Evolutionary conservation across 2,797 vertebrate genomes (phyloP), one percentile per base, ranked within the genome.

Genomic region (Crypturellus tataupa): DNA sequence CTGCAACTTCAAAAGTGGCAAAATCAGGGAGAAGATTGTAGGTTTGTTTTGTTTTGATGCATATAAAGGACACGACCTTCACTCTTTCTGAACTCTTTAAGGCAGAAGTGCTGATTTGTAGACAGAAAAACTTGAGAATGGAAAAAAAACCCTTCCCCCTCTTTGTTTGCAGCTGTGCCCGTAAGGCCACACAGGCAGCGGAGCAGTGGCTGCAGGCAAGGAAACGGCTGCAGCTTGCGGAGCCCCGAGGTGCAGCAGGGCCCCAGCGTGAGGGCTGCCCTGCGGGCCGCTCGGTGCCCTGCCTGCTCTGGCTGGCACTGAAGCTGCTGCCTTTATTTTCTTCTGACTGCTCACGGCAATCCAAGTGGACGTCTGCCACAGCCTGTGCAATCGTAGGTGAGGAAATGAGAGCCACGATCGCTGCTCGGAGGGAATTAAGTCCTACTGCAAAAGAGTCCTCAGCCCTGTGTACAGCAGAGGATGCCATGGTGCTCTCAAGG

Each of bases 211-310:
- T 23, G 8, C 1, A 5, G 12, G 35, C 23, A 23, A 77, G 39
- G n/a, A 46, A 59, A 47, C 9, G n/a, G 40, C 12, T 18, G 40
- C 71, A 65, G 10, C 25, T 10, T 62, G 58, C 65, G 35, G 42
- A 7, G 27, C 51, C 78, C 76, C 47, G 51, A 59, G 14, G 6
- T 33, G 19, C 31, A 24, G 18, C 69, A 47, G 42, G 62, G 40
- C 17, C 46, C 46, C 18, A 31, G 12, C 1, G 2, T 2, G 1
- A 14, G 0, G 0, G 10, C 1, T 31, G 31, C 12, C 37, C 37
- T 60, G 53, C 55, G n/a, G 37, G 33, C 4, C 3, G 10, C 67
- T 78, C 1, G 3, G 31, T 67, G 39, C 60, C 21, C 6, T 51
- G 19, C 15, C 64, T 20, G 40, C 75, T 40, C 37, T 42, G 62